Percentiles rank a stretch among this genome's conserved stretches.
Conservation (phyloP, 2,888 invertebrate genomes). For the Athalia rosae region DNA sequence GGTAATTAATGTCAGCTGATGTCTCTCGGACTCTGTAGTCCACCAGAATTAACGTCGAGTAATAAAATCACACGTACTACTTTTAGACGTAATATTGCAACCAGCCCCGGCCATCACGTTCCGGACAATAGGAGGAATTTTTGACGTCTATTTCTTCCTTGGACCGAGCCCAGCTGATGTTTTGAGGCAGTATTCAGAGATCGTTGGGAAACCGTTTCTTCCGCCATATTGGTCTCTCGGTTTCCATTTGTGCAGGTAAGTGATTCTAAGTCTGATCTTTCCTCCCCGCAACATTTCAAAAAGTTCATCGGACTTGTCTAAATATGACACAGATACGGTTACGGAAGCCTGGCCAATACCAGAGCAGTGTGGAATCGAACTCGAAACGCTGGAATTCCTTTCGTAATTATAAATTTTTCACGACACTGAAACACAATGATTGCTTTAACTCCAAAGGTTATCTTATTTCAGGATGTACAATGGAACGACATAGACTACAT, state of each 20-base stretch:
- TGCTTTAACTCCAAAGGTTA: neutral
- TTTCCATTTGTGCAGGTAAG: conserved; percentile 87
- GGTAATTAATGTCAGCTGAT: conserved; percentile 74
- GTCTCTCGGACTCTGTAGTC: neutral
- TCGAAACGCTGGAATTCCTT: conserved; percentile 84
- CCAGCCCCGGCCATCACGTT: conserved; percentile 89
- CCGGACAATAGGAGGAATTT: conserved; percentile 86
- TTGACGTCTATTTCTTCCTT: conserved; percentile 86
- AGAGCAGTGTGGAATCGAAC: conserved; percentile 81
- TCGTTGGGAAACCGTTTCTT: conserved; percentile 86
- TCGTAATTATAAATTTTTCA: conserved; percentile 74
- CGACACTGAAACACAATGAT: neutral
- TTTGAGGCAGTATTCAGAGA: conserved; percentile 80
- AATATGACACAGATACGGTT: conserved; percentile 76
- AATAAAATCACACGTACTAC: neutral
- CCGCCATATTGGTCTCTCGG: conserved; percentile 94
- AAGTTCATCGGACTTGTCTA: neutral
- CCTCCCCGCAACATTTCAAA: neutral
- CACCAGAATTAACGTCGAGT: neutral
- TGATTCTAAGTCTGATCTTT: neutral
- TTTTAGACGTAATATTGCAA: conserved; percentile 86
- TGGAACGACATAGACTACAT: conserved; percentile 93
- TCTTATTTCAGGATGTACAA: conserved; percentile 80
- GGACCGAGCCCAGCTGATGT: conserved; percentile 85
- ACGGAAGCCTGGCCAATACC: conserved; percentile 80